Evolutionary conservation across 2,888 invertebrate genomes (phyloP), one percentile per base, ranked within the genome.

Genomic region (Strigamia crassipes): DNA sequence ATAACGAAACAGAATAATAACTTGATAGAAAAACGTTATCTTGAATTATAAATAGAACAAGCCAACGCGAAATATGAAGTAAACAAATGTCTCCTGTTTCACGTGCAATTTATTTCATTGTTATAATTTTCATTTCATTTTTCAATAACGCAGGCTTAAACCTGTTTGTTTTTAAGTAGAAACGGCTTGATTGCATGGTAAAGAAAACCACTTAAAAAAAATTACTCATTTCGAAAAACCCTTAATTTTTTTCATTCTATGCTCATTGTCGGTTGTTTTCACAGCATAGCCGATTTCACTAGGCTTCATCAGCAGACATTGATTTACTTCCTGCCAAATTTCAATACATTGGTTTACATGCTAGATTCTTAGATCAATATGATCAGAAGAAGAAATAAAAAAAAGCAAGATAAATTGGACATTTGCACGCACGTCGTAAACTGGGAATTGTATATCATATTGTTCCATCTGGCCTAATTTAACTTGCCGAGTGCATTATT

Each of bases 361-460:
- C 27, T 51, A 38, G 10, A 38, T 38, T 23, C 23, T 73, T 73
- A 23, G 73, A 73, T 73, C 73, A 73, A 73, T 73, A 73, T 73
- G 73, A 73, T 73, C 73, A 73, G 31, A 73, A 73, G 23, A 73
- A 27, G 13, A 31, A 73, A 73, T 10, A 8, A n/a, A 73, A 73
- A 73, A 73, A 31, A 0, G n/a, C 23, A 10, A 73, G 31, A 31
- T 31, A 73, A 73, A 73, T n/a, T 66, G n/a, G 73, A 73, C 73
- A 73, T 31, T 73, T 31, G 73, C 73, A 73, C 73, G 27, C 73
- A 27, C 31, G 31, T 12, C 73, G 23, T 73, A 73, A 73, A 73
- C 73, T 27, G 13, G 10, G 61, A 61, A 61, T 61, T 73, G 27
- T n/a, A 31, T 31, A 18, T 56, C 56, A 18, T 18, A 18, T n/a